Percentiles rank a stretch among this genome's conserved stretches.
Conservation (phyloP, 2,888 invertebrate species). For the Marasmarcha lunaedactyla region DNA sequence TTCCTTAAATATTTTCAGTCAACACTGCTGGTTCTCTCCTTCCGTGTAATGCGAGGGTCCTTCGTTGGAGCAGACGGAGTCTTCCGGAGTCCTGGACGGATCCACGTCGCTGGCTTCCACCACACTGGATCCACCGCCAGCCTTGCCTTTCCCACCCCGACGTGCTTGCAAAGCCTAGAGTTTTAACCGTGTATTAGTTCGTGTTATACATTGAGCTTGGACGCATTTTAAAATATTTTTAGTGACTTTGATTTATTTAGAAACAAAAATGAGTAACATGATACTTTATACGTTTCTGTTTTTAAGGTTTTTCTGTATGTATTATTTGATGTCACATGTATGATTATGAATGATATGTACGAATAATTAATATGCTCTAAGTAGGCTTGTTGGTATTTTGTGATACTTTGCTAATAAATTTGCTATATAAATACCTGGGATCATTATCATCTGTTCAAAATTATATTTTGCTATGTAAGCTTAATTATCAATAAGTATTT, state of each 20-base stretch:
- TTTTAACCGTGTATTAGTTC: background rate
- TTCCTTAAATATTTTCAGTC: too few relatives aligned
- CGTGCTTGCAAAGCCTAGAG: constrained; percentile 82
- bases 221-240: background rate
- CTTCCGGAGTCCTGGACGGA: constrained; percentile 89
- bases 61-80: constrained; percentile 90
- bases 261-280: background rate
- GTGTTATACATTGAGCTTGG: background rate
- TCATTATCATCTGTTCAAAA: too few relatives aligned
- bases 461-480: too few relatives aligned
- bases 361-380: too few relatives aligned
- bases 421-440: too few relatives aligned
- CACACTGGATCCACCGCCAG: constrained; percentile 59
- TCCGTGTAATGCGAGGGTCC: constrained; percentile 79
- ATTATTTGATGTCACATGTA: too few relatives aligned
- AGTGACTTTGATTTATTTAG: background rate
- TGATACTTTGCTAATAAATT: too few relatives aligned
- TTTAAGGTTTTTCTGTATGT: too few relatives aligned
- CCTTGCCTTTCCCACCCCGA: constrained; percentile 63
- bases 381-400: too few relatives aligned
- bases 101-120: constrained; percentile 80
- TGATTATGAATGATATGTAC: too few relatives aligned
- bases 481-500: too few relatives aligned
- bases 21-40: constrained; percentile 45
- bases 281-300: too few relatives aligned